Base-by-base conservation (phyloP, 37 sponge, comb jelly and placozoan species). In the Bolinopsis microptera region DNA sequence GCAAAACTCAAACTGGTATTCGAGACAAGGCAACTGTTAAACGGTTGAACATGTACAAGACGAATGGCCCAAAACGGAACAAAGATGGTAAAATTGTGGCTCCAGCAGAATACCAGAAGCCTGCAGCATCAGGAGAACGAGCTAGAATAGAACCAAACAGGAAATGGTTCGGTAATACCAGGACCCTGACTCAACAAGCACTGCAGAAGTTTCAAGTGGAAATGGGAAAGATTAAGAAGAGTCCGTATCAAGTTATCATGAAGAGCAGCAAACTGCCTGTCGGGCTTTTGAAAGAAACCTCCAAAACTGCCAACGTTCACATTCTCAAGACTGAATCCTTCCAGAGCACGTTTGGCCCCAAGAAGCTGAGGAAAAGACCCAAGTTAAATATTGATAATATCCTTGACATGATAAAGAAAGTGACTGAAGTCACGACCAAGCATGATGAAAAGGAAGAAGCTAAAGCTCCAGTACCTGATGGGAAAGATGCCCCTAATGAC, bases 131-230 rank as follows among this genome's bases (percentile, higher is more conserved):
- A 35, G 99, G 99, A 36, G 96, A 96, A 69, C 96, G 97, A 27
- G 97, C 97, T 0, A 93, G 99, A 92, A 94, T 99, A 1, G 96
- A 99, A 41, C 99, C 99, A 22, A 99, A 99, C 94, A 94, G 95
- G 38, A 97, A 97, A 69, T 98, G 99, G 99, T 99, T 97, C 93
- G 99, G 97, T 97, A 99, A 99, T 93, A 99, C 99, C 0, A 69
- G 95, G 34, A 96, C 96, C 0, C 96, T 99, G 25, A 94, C 95
- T 31, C 99, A 99, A 75, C 48, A 94, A 16, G 95, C 99, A 39
- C 94, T 99, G 88, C 99, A 99, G 72, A 96, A 69, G 31, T 99
- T 99, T 83, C 99, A 99, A 74, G 96, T 95, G 0, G 97, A 97
- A 69, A 95, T 99, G 97, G 95, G 96, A 0, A 96, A 97, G 83